Evolutionary conservation across 1,140 invertebrate genomes (phyloP), one percentile per base, ranked within the genome.

Genomic region (Plectus sambesii): DNA sequence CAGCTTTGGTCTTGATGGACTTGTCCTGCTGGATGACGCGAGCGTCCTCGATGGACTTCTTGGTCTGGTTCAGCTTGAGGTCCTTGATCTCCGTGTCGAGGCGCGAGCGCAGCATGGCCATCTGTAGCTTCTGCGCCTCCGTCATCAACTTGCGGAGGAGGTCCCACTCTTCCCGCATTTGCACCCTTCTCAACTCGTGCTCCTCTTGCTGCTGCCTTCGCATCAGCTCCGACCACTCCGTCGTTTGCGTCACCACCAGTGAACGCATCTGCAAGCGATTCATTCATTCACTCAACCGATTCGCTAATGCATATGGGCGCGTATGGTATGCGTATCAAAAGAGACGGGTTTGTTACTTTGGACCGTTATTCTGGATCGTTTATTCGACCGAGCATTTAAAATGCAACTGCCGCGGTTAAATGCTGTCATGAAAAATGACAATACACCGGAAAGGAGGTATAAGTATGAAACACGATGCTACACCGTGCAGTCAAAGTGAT

Each of bases 51-150:
- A 98, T 89, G 12, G 87, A 92, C 49, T 86, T 79, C 71, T 90
- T 93, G 0, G 92, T 89, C 72, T 99, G 94, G 40, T 81, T 79
- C 0, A 82, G 79, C 69, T 93, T 96, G 78, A 99, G 81, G 52
- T 97, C 92, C 71, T 97, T 97, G 56, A 87, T 81, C 67, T 97
- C 92, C 9, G 83, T 82, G 79, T 62, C 93, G 86, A 72, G 93
- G 85, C 67, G 85, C 82, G 8, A 77, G 80, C 62, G 87, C 2
- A 94, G 71, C 66, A 90, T 84, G 67, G 92, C 90, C 63, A 89
- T 79, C 70, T 99, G 93, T 2, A 75, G 74, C 23, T 77, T 73
- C 67, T 98, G 93, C 19, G 84, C 81, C 2, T 80, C 71, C 58
- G 83, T 78, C 78, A 93, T 84, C 53, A 97, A 78, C 63, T 83